Evolutionary conservation across 1,140 invertebrate genomes (phyloP).

Genomic region (Phortica variegata): DNA sequence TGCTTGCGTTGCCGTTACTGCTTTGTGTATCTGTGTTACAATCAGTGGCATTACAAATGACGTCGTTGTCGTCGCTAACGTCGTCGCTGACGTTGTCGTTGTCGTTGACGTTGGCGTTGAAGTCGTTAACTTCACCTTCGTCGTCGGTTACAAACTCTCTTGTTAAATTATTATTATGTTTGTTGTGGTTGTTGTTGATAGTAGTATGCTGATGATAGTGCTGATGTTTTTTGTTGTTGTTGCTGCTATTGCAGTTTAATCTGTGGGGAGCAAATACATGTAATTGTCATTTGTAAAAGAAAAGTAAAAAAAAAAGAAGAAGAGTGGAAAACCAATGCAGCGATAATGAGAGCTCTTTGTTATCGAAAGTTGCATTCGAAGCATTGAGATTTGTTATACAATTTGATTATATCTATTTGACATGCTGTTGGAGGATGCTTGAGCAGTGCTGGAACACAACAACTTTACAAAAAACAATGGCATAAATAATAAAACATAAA

Average conservation of each 20-base stretch:
- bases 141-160: constrained; percentile 5
- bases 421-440: too few relatives aligned
- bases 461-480: too few relatives aligned
- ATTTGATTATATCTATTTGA: too few relatives aligned
- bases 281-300: too few relatives aligned
- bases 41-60: constrained; percentile 7
- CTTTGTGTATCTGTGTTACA: constrained; percentile 31
- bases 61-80: constrained; percentile 26
- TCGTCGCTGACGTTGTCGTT: constrained; percentile 23
- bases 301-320: constrained; percentile 6
- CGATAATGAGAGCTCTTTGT: constrained; percentile 39
- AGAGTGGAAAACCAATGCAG: constrained; percentile 3
- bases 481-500: too few relatives aligned
- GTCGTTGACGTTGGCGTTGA: too few relatives aligned
- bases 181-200: constrained; percentile 17
- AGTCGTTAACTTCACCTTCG: background rate
- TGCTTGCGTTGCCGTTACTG: constrained; percentile 31
- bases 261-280: constrained; percentile 25
- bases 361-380: too few relatives aligned
- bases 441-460: background rate
- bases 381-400: too few relatives aligned
- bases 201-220: constrained; percentile 9
- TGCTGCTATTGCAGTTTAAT: constrained; percentile 23
- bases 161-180: too few relatives aligned
- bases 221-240: constrained; percentile 25